These are phyloP conservation scores for Halichondria panicea DNA, from an alignment of 37 sponge, comb jelly and placozoan genomes.

Conservation along the genomic window DNA sequence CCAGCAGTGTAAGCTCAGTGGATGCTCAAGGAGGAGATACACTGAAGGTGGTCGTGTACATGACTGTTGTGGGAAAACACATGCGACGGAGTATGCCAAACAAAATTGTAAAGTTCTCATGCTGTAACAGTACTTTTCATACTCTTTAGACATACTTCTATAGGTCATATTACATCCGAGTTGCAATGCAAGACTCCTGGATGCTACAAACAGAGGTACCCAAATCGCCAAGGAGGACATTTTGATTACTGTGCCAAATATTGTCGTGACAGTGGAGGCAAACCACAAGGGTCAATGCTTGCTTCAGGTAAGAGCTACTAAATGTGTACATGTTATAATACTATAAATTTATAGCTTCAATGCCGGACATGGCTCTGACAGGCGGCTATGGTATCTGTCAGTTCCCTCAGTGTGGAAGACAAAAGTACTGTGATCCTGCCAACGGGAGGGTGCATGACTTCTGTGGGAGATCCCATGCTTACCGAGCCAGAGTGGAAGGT, in stretches of 20 bases:
- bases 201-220: background rate
- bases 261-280: constrained; percentile 14
- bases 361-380: background rate
- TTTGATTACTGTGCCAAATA: constrained; percentile 38
- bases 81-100: constrained; percentile 20
- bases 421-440: constrained; percentile 35
- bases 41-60: constrained; percentile 23
- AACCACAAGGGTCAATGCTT: background rate
- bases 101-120: too few relatives aligned
- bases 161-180: background rate
- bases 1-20: constrained; percentile 3
- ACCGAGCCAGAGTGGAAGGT: constrained; percentile 8
- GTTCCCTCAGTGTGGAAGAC: constrained; percentile 49
- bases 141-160: background rate
- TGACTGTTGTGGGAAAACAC: constrained; percentile 56
- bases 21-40: background rate
- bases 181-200: constrained; percentile 25
- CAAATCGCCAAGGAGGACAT: background rate
- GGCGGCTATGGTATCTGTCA: constrained; percentile 25
- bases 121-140: too few relatives aligned
- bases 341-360: background rate
- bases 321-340: background rate
- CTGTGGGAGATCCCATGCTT: constrained; percentile 66
- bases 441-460: constrained; percentile 50
- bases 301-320: background rate